Base-by-base conservation (phyloP, 2,888 invertebrate genomes). In the Tuberolachnus salignus region DNA sequence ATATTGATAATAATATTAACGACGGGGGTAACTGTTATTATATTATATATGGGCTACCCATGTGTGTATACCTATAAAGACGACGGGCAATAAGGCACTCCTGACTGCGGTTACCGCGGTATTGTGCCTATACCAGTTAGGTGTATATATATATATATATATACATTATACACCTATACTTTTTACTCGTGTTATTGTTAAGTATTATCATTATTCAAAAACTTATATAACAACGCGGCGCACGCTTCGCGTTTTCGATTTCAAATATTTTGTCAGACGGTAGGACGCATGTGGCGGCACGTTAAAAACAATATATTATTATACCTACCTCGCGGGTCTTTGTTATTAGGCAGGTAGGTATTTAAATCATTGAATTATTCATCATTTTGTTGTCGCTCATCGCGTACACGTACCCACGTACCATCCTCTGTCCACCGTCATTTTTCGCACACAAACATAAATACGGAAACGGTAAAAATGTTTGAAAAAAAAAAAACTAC, bases 311-410 rank as follows among this genome's bases (percentile, higher is more conserved):
- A 59, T 23, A 21, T 23, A 59, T 26, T 26, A 59, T 59, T 16
- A 59, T 59, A 16, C 26, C 9, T 69, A 63, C 42, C 13, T 13
- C 13, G 26, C 42, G 13, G 26, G 19, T 53, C 19, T 69, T 53
- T 67, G 23, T 26, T 44, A n/a, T 13, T n/a, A n/a, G n/a, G n/a
- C 23, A 16, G 16, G 26, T 26, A 57, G 21, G 16, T 16, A 16
- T 16, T 26, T 3, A 8, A 26, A 23, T 59, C 23, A 26, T 26
- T 16, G 49, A 51, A 55, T 55, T 21, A 70, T 55, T 70, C 70
- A 55, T n/a, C 26, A 67, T 51, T 67, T 51, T 67, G 70, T n/a
- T 42, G 70, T 70, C 70, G 4, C 55, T 42, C 70, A 70, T 55
- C 55, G 55, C 69, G 69, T 69, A 53, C 10, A 59, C 26, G 26